A percentile compares a stretch with the other conserved stretches of the same genome.
Conservation (phyloP, 2,113 vertebrate species). For the Mobula hypostoma region DNA sequence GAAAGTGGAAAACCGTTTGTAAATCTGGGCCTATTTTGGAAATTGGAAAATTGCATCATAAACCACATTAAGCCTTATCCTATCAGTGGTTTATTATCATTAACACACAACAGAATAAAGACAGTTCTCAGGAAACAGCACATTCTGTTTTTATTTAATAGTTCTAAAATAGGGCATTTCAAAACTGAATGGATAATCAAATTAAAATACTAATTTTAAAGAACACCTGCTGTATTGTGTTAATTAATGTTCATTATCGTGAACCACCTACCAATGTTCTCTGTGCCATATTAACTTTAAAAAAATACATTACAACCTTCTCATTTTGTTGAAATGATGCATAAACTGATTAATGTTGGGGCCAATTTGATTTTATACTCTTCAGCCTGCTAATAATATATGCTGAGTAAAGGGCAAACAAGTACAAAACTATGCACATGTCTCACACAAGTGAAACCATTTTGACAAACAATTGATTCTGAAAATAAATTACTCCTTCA, state of each 20-base stretch:
- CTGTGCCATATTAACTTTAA: background rate
- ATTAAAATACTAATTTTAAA: background rate
- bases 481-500: conserved; percentile 8
- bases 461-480: background rate
- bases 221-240: background rate
- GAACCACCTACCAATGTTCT: background rate
- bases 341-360: background rate
- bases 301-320: background rate
- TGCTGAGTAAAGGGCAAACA: background rate
- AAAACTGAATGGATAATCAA: background rate
- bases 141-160: background rate
- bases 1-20: too few relatives aligned
- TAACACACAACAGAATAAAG: background rate
- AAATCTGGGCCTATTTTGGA: too few relatives aligned
- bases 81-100: background rate
- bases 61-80: background rate
- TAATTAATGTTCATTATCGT: background rate
- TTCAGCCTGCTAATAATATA: background rate
- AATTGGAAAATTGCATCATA: background rate
- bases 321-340: background rate
- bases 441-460: background rate
- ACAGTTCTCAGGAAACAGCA: background rate
- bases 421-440: background rate
- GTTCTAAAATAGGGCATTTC: background rate
- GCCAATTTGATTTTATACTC: background rate